Conservation (phyloP, 2,888 invertebrate genomes). For the Leptinotarsa juncta region DNA sequence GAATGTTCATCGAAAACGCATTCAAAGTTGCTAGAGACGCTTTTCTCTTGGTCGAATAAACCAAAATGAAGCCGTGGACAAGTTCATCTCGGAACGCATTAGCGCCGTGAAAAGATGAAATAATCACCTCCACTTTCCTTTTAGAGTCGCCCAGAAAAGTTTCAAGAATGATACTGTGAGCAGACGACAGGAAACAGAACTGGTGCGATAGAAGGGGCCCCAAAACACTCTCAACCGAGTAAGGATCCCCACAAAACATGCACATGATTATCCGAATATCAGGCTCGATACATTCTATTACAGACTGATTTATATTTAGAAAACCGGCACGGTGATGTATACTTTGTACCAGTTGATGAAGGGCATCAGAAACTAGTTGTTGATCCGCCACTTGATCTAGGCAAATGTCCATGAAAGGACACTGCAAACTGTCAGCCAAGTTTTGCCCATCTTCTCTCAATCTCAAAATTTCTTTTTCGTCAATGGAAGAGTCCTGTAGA, state of each 20-base stretch:
- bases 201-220: constrained; percentile 89
- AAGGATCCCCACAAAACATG: constrained; percentile 96
- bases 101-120: constrained; percentile 94
- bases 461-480: constrained; percentile 86
- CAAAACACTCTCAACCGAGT: constrained; percentile 88
- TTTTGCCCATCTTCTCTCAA: constrained; percentile 91
- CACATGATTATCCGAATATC: constrained; percentile 94
- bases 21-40: constrained; percentile 94
- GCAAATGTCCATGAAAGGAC: constrained; percentile 86
- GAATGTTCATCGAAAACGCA: constrained; percentile 93
- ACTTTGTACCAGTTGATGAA: constrained; percentile 80
- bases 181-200: constrained; percentile 86
- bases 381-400: constrained; percentile 75
- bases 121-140: constrained; percentile 87
- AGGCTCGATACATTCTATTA: constrained; percentile 84
- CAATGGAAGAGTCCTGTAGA: constrained; percentile 84
- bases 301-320: constrained; percentile 77
- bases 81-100: constrained; percentile 91
- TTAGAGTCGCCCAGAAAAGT: constrained; percentile 93
- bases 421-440: constrained; percentile 88
- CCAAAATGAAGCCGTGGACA: constrained; percentile 94
- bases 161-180: constrained; percentile 90
- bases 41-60: constrained; percentile 94
- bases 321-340: constrained; percentile 84
- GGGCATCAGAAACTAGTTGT: constrained; percentile 76